Evolutionary conservation across 2,888 invertebrate genomes (phyloP).

Genomic region (Formica aserva): DNA sequence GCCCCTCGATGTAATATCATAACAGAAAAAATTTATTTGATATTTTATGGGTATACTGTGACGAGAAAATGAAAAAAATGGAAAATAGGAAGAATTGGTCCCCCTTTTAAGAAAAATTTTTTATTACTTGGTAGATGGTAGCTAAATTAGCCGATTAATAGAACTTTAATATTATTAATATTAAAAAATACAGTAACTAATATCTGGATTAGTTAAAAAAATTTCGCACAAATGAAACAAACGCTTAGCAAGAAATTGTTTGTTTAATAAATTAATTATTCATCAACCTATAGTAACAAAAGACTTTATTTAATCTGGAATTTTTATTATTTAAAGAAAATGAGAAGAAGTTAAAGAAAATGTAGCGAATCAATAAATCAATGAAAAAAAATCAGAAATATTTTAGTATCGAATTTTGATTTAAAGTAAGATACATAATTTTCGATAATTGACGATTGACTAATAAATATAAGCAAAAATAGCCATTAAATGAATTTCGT

Average conservation of each 20-base stretch:
- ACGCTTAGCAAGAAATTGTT: neutral
- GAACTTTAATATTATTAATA: neutral
- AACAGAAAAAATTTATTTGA: conserved; percentile 3
- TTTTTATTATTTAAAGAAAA: neutral
- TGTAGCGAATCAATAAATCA: neutral
- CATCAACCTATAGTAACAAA: neutral
- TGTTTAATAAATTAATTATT: neutral
- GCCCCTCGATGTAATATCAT: neutral
- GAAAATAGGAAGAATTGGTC: neutral
- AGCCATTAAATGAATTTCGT: neutral
- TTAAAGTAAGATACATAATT: neutral
- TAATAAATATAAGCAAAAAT: neutral
- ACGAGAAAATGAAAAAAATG: neutral
- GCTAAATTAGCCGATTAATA: neutral
- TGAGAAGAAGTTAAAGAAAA: neutral
- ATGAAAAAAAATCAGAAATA: neutral
- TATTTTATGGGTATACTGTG: neutral
- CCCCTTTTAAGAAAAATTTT: neutral
- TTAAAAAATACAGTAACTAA: neutral
- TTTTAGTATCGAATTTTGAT: neutral
- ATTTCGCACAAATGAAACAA: neutral
- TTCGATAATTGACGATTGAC: neutral
- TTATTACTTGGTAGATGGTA: neutral
- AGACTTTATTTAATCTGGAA: neutral
- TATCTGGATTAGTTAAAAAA: neutral